Conservation (phyloP, 1,140 invertebrate species). For the Steinernema khuongi region DNA sequence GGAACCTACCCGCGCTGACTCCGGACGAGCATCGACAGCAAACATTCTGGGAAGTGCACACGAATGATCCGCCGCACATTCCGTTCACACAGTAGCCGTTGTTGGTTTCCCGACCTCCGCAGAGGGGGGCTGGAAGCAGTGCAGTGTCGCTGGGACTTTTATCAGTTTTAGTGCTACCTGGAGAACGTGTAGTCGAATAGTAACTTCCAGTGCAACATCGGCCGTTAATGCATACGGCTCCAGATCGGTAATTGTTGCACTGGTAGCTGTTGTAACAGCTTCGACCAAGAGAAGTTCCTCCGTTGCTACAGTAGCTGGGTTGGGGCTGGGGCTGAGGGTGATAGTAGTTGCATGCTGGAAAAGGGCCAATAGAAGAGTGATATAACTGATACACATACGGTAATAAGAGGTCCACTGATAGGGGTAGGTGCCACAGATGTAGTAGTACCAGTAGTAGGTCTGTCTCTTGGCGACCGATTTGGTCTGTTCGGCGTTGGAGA, state of each 20-base stretch:
- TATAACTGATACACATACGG: background rate
- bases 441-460: background rate
- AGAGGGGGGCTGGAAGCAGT: background rate
- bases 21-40: constrained; percentile 37
- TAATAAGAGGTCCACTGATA: background rate
- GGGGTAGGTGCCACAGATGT: background rate
- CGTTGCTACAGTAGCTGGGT: background rate
- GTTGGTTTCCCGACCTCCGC: background rate
- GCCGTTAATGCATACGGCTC: background rate
- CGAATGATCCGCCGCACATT: constrained; percentile 33
- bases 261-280: background rate
- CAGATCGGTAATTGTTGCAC: background rate
- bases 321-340: background rate
- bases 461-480: background rate
- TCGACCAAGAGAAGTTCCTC: background rate
- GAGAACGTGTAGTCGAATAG: background rate
- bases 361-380: background rate
- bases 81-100: background rate
- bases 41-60: constrained; percentile 34
- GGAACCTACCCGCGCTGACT: constrained; percentile 27
- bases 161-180: background rate
- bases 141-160: background rate
- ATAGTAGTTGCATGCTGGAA: background rate
- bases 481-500: background rate
- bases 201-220: background rate